phyloP scores from a whole-genome alignment of 2,888 invertebrate genomes.

The Escarpia spicata region DNA sequence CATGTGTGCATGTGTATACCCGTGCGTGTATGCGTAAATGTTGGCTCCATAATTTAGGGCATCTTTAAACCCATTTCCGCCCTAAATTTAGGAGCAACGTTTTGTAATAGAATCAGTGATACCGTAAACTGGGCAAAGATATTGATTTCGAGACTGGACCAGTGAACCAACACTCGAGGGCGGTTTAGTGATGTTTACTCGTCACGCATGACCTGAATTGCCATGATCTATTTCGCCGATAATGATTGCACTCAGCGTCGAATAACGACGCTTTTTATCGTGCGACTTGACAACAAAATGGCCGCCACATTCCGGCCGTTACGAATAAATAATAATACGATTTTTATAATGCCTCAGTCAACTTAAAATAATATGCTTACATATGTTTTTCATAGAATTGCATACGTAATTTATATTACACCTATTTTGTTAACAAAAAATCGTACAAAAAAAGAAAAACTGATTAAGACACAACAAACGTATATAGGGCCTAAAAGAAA shows the following conservation, averaged over 20 bases:
- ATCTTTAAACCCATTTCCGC: neutral
- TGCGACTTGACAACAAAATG: neutral
- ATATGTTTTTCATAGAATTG: too few relatives aligned
- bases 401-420: too few relatives aligned
- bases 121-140: neutral
- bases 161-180: neutral
- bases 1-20: neutral
- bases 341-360: too few relatives aligned
- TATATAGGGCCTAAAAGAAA: neutral
- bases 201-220: neutral
- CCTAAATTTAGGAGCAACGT: neutral
- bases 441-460: neutral
- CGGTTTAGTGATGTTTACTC: neutral
- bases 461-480: neutral
- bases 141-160: neutral
- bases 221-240: neutral
- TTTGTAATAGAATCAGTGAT: neutral
- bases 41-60: neutral
- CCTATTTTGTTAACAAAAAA: neutral
- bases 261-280: neutral
- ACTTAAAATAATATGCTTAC: too few relatives aligned
- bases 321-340: too few relatives aligned
- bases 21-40: neutral
- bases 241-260: neutral
- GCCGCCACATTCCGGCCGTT: too few relatives aligned